These are phyloP conservation scores for Drosophila lutescens DNA, from an alignment of 2,888 invertebrate genomes.

Conservation along the genomic window DNA sequence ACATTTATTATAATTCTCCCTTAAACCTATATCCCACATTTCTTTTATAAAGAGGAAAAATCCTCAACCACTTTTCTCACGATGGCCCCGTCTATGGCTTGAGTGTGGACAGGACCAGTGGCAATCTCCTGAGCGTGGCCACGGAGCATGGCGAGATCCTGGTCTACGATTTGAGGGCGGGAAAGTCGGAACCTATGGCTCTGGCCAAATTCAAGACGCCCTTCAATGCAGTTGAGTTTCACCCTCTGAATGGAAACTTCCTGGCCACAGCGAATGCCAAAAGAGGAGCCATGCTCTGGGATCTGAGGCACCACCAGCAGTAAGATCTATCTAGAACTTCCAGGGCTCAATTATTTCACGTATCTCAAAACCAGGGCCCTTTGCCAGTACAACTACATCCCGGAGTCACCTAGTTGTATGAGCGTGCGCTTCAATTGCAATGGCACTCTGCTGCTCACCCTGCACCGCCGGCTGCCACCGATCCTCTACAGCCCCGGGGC, in stretches of 20 bases:
- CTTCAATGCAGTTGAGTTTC: conserved; percentile 98
- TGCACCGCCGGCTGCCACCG: conserved; percentile 94
- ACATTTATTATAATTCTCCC: too few relatives aligned
- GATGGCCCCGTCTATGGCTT: conserved; percentile 96
- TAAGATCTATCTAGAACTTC: conserved; percentile 80
- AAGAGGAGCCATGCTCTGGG: conserved; percentile 96
- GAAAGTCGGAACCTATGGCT: conserved; percentile 81
- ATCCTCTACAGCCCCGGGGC: conserved; percentile 90
- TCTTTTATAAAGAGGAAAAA: conserved; percentile 81
- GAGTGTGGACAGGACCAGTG: conserved; percentile 87
- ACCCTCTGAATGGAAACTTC: conserved; percentile 92
- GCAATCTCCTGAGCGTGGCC: conserved; percentile 93
- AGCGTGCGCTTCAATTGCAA: conserved; percentile 94
- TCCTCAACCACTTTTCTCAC: conserved; percentile 91
- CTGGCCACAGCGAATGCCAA: conserved; percentile 95
- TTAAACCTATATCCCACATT: too few relatives aligned
- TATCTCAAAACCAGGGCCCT: conserved; percentile 86
- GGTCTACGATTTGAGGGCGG: conserved; percentile 91
- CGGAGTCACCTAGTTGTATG: conserved; percentile 92
- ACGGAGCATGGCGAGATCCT: conserved; percentile 96
- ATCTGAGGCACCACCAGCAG: conserved; percentile 92
- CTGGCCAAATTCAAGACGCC: conserved; percentile 88
- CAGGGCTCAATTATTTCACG: background rate
- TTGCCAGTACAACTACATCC: conserved; percentile 88
- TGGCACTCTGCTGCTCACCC: conserved; percentile 91